Percentiles rank a stretch among this genome's conserved stretches.
phyloP scores from a whole-genome alignment of 2,113 vertebrate genomes.

The Catharus minimus region DNA sequence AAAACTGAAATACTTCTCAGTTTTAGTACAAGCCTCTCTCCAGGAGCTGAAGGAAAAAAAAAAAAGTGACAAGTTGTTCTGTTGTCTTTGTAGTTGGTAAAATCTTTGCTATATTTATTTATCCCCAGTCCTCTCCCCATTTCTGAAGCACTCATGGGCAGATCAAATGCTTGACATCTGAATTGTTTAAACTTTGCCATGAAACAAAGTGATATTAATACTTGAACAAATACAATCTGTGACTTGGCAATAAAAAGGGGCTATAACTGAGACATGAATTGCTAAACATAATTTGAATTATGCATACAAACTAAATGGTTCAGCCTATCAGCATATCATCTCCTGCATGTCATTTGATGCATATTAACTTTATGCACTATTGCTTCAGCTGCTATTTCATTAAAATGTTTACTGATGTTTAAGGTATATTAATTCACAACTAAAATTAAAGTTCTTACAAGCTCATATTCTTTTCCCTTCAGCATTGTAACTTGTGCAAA shows the following conservation, averaged over 20 bases:
- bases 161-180: background rate
- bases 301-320: conserved; percentile 58
- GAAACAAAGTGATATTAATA: conserved; percentile 7
- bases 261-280: conserved; percentile 31
- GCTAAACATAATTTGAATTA: conserved; percentile 54
- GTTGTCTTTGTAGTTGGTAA: background rate
- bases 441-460: conserved; percentile 37
- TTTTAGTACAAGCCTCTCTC: background rate
- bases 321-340: conserved; percentile 56
- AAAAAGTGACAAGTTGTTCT: background rate
- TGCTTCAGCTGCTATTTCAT: conserved; percentile 58
- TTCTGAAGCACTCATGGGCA: background rate
- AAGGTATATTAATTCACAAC: conserved; percentile 46
- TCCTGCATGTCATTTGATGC: conserved; percentile 51
- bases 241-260: conserved; percentile 29
- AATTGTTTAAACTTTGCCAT: conserved; percentile 30
- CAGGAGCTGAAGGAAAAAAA: background rate
- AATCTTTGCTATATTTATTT: background rate
- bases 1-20: background rate
- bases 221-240: conserved; percentile 42
- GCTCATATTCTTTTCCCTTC: background rate
- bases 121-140: background rate
- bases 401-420: conserved; percentile 50
- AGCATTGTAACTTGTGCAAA: background rate
- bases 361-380: conserved; percentile 67